Conservation (phyloP, 2,888 invertebrate genomes). For the Leptogaster cylindrica region DNA sequence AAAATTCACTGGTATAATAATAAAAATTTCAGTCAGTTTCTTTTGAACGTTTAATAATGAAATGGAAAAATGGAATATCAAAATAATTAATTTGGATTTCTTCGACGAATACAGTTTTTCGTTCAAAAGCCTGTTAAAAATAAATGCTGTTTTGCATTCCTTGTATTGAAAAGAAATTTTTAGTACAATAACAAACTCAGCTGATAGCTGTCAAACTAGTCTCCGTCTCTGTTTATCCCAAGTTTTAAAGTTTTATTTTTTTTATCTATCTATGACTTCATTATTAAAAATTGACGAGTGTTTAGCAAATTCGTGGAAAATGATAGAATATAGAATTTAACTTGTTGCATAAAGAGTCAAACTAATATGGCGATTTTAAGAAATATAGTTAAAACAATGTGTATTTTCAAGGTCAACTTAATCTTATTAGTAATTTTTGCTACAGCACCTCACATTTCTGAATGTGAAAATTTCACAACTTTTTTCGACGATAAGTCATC, state of each 20-base stretch:
- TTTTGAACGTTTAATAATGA: no score
- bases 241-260: neutral
- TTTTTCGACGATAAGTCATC: neutral
- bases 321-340: neutral
- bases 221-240: neutral
- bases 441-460: neutral
- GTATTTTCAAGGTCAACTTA: conserved; percentile 21
- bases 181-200: no score
- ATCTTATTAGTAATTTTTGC: neutral
- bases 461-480: neutral
- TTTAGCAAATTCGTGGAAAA: neutral
- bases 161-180: no score
- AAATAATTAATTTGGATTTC: no score
- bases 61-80: no score
- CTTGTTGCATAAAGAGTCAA: neutral
- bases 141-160: no score
- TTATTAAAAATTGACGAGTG: neutral
- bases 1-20: no score
- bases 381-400: neutral
- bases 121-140: no score
- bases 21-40: no score
- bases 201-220: neutral
- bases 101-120: no score
- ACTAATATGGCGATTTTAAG: neutral
- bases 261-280: neutral